phyloP scores from a whole-genome alignment of 2,797 vertebrate species.

The Psittacula echo region DNA sequence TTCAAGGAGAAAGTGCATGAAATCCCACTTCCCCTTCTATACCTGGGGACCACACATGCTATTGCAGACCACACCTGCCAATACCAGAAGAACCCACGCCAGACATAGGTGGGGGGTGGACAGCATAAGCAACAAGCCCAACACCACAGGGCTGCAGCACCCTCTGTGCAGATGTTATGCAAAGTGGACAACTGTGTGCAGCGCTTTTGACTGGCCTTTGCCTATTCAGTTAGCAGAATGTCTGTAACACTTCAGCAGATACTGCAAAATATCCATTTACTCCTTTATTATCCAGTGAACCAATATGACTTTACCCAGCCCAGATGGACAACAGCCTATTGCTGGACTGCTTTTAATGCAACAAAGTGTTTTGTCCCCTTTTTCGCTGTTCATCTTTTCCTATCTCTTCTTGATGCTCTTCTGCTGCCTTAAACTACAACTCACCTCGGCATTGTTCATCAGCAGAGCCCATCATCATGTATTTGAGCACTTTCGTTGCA shows the following conservation, averaged over 20 bases:
- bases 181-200: fast-evolving
- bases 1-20: neutral
- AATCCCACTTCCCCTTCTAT: neutral
- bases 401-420: neutral
- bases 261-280: neutral
- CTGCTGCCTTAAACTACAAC: neutral
- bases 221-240: neutral
- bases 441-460: fast-evolving
- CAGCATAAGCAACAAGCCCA: neutral
- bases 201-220: neutral
- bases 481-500: neutral
- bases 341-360: neutral
- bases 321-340: neutral
- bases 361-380: neutral
- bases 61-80: neutral
- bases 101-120: neutral
- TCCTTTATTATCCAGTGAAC: neutral
- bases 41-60: neutral
- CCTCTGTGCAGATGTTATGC: too few species aligned
- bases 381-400: neutral
- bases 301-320: neutral
- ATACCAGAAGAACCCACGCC: neutral
- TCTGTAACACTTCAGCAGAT: neutral
- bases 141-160: neutral
- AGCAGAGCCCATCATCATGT: neutral